These are phyloP conservation scores for Telmatochromis brachygnathus DNA, from an alignment of 2,113 vertebrate species.

Conservation along the genomic window DNA sequence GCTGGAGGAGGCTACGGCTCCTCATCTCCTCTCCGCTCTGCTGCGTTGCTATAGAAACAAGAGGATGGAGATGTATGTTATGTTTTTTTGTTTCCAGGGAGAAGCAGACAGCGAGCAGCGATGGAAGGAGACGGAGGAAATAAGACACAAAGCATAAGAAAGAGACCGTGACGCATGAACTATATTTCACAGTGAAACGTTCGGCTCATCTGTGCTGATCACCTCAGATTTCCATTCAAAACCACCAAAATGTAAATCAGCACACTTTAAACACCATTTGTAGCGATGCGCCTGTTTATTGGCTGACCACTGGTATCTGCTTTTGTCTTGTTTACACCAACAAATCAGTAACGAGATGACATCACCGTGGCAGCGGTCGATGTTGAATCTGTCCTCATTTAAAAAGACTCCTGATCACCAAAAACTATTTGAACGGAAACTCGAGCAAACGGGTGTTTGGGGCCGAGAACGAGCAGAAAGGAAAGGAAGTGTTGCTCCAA, in stretches of 20 bases:
- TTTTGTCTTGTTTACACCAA: neutral
- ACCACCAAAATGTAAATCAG: neutral
- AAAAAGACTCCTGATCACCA: neutral
- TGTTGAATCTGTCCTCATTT: neutral
- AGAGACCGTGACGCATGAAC: neutral
- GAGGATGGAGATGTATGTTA: constrained; percentile 58
- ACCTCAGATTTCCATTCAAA: neutral
- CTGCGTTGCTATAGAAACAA: constrained; percentile 73
- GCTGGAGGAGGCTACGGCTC: constrained; percentile 35
- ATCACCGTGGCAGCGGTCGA: neutral
- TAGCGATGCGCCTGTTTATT: fast-evolving
- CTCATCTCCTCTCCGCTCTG: constrained; percentile 22
- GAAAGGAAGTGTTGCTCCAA: fast-evolving
- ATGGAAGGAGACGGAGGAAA: neutral
- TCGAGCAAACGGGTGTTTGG: fast-evolving
- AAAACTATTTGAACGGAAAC: neutral
- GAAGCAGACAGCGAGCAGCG: constrained; percentile 5
- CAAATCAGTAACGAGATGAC: neutral
- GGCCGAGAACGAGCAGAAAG: neutral
- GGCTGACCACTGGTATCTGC: neutral
- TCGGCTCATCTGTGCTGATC: neutral
- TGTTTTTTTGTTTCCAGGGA: constrained; percentile 46
- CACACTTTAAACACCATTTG: fast-evolving
- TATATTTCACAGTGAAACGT: neutral
- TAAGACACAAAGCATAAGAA: neutral